These are phyloP conservation scores for Idris sp. DNA, from an alignment of 1,140 invertebrate genomes.

Conservation along the genomic window DNA sequence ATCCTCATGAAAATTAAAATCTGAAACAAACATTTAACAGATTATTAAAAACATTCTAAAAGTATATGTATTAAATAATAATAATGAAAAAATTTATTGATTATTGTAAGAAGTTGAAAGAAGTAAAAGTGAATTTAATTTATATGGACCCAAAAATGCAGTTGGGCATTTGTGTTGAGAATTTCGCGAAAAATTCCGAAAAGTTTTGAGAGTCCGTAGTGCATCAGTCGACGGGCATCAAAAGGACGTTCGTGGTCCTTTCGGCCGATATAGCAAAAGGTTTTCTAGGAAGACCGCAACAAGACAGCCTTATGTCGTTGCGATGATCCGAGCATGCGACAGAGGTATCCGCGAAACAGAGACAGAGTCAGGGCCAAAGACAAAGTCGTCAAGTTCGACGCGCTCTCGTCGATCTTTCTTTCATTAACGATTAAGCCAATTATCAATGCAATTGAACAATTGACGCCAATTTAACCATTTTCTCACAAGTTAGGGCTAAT, in stretches of 20 bases:
- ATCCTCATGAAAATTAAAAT: too few relatives aligned
- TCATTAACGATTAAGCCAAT: constrained; percentile 65
- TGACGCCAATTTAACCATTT: constrained; percentile 72
- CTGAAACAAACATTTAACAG: too few relatives aligned
- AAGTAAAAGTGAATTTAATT: too few relatives aligned
- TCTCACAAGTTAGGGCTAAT: constrained; percentile 72
- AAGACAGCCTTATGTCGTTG: constrained; percentile 24
- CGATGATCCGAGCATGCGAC: constrained; percentile 42
- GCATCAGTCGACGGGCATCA: constrained; percentile 32
- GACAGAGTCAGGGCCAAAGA: constrained; percentile 14
- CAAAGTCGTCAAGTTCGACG: constrained; percentile 46
- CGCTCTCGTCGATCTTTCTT: constrained; percentile 47
- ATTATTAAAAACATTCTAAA: too few relatives aligned
- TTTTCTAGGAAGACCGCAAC: constrained; percentile 66
- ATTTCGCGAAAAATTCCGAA: constrained; percentile 58
- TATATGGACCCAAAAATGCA: constrained; percentile 35
- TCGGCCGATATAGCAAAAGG: constrained; percentile 61
- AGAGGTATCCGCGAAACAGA: constrained; percentile 18
- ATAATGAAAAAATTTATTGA: too few relatives aligned
- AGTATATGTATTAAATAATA: too few relatives aligned
- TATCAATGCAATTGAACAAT: constrained; percentile 73
- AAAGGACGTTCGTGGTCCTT: constrained; percentile 52
- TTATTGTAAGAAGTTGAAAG: too few relatives aligned
- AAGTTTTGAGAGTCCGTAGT: constrained; percentile 46
- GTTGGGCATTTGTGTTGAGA: constrained; percentile 18